phyloP scores from a whole-genome alignment of 2,797 vertebrate genomes.

The Saxicola maurus region DNA sequence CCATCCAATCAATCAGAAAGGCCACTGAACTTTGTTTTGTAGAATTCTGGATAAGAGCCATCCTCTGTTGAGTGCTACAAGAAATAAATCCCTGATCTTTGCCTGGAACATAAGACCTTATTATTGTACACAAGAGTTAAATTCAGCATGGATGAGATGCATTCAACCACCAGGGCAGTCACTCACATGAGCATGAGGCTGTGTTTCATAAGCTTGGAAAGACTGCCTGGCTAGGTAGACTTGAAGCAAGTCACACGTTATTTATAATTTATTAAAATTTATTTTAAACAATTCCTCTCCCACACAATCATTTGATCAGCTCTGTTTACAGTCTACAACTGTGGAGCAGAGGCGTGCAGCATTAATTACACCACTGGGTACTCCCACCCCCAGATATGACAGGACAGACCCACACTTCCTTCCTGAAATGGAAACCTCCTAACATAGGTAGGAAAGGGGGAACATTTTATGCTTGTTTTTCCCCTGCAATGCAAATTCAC shows the following conservation, averaged over 20 bases:
- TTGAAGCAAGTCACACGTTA: not conserved
- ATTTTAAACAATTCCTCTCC: constrained; percentile 57
- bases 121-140: not conserved
- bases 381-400: constrained; percentile 26
- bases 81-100: not conserved
- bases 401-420: constrained; percentile 32
- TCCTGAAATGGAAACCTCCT: constrained; percentile 53
- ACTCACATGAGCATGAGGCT: not conserved
- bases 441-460: not conserved
- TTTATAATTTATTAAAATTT: constrained; percentile 57
- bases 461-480: not conserved
- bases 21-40: not conserved
- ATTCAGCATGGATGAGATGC: not conserved
- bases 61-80: not conserved
- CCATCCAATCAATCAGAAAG: not conserved
- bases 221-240: not conserved
- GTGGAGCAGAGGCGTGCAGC: constrained; percentile 35
- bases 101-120: not conserved
- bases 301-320: constrained; percentile 55
- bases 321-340: constrained; percentile 53
- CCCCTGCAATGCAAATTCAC: not conserved
- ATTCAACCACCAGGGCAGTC: not conserved
- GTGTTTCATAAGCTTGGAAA: not conserved
- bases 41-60: not conserved
- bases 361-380: constrained; percentile 13